These are phyloP conservation scores for Mastomys natalensis DNA, from an alignment of 2,113 vertebrate species.

Conservation along the genomic window DNA sequence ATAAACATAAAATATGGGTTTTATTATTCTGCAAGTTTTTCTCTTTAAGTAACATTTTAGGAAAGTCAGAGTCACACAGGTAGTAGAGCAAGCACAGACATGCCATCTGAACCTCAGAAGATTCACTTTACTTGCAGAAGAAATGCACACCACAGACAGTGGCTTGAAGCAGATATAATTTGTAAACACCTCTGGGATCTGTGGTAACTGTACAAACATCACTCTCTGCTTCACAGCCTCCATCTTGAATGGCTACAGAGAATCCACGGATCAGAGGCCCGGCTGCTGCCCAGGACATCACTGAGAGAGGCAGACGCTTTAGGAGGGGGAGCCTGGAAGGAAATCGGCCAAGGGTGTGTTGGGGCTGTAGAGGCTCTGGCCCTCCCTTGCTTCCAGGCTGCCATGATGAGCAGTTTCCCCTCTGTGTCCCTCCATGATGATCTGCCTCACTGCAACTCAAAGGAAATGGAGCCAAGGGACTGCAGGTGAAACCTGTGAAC, in stretches of 20 bases:
- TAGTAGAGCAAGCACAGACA: background rate
- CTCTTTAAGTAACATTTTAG: background rate
- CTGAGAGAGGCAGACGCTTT: background rate
- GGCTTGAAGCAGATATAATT: background rate
- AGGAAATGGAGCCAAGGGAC: background rate
- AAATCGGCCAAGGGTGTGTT: background rate
- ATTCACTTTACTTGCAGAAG: background rate
- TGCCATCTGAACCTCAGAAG: background rate
- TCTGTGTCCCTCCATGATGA: no score
- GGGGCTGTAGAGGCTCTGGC: no score
- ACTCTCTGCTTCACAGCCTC: background rate
- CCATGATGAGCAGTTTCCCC: background rate
- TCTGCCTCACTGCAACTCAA: background rate
- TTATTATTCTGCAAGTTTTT: background rate
- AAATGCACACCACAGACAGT: rapidly evolving
- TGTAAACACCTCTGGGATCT: rapidly evolving
- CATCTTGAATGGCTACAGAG: background rate
- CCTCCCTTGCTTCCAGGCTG: no score
- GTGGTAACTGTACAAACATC: background rate
- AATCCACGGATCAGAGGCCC: no score
- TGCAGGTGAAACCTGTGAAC: no score
- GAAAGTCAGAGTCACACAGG: background rate
- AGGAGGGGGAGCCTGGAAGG: background rate
- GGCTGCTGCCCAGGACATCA: background rate
- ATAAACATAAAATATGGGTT: background rate